Conservation (phyloP, 2,797 vertebrate genomes). For the Amazona finschi region DNA sequence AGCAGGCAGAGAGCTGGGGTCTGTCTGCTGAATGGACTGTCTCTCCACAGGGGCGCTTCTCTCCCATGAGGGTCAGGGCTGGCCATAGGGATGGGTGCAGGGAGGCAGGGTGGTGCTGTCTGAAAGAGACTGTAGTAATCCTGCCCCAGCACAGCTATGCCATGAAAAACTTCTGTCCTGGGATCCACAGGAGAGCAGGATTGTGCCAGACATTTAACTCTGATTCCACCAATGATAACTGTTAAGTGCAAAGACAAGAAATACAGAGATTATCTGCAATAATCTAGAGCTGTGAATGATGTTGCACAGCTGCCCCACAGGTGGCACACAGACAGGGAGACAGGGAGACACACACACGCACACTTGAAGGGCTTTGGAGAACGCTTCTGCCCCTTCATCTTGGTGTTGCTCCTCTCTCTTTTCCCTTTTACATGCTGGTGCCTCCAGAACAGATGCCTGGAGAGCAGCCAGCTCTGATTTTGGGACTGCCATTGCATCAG, state of each 20-base stretch:
- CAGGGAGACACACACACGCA: background rate
- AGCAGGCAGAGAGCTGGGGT: background rate
- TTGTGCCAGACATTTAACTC: background rate
- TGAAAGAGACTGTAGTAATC: background rate
- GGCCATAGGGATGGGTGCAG: accelerated
- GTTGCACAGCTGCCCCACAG: background rate
- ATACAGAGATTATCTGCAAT: background rate
- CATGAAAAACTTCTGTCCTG: background rate
- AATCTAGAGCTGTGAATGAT: background rate
- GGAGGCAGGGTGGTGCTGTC: background rate
- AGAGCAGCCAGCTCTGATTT: background rate
- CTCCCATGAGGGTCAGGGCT: accelerated
- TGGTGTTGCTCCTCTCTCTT: background rate
- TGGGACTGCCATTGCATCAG: background rate
- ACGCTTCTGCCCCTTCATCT: background rate
- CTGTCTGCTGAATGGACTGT: background rate
- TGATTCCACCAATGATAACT: background rate
- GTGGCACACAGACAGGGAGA: background rate
- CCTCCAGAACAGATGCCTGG: background rate
- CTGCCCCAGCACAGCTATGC: background rate
- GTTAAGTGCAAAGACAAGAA: background rate
- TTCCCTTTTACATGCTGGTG: background rate
- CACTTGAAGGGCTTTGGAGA: background rate
- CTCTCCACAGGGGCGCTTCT: background rate
- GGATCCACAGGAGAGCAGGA: background rate